These are phyloP conservation scores for Andrena praecox DNA, from an alignment of 2,888 invertebrate genomes.

Conservation along the genomic window DNA sequence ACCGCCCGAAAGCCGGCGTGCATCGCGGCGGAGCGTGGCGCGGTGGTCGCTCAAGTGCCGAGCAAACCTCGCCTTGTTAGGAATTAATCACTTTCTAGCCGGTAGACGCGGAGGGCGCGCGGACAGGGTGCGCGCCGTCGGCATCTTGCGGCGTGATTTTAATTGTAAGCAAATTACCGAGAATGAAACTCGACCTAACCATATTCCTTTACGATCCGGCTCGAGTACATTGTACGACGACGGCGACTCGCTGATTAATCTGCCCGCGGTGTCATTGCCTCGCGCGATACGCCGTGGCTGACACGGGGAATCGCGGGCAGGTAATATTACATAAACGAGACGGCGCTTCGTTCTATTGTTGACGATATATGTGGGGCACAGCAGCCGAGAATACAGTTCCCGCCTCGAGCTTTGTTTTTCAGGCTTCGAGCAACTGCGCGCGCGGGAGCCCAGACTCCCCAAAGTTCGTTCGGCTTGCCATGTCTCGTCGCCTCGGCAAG, in stretches of 20 bases:
- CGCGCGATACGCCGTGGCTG: background rate
- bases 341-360: background rate
- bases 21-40: slow-evolving; percentile 35
- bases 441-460: background rate
- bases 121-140: background rate
- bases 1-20: slow-evolving; percentile 15
- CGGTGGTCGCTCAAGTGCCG: slow-evolving; percentile 57
- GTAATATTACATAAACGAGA: slow-evolving; percentile 4
- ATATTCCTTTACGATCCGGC: background rate
- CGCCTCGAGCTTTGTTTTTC: too few relatives aligned
- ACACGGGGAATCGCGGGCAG: slow-evolving; percentile 16
- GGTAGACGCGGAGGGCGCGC: slow-evolving; percentile 10
- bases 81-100: slow-evolving; percentile 73
- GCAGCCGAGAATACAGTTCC: too few relatives aligned
- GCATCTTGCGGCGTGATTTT: slow-evolving; percentile 63
- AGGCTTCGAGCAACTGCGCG: too few relatives aligned
- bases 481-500: background rate
- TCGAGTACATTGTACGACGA: slow-evolving; percentile 8
- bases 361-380: too few relatives aligned
- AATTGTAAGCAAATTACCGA: slow-evolving; percentile 72
- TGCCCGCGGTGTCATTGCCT: slow-evolving; percentile 3
- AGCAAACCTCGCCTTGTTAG: slow-evolving; percentile 69
- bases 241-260: slow-evolving; percentile 24
- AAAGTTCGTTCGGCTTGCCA: background rate
- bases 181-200: background rate